These are phyloP conservation scores for Aix galericulata DNA, from an alignment of 2,113 vertebrate species.

Conservation along the genomic window DNA sequence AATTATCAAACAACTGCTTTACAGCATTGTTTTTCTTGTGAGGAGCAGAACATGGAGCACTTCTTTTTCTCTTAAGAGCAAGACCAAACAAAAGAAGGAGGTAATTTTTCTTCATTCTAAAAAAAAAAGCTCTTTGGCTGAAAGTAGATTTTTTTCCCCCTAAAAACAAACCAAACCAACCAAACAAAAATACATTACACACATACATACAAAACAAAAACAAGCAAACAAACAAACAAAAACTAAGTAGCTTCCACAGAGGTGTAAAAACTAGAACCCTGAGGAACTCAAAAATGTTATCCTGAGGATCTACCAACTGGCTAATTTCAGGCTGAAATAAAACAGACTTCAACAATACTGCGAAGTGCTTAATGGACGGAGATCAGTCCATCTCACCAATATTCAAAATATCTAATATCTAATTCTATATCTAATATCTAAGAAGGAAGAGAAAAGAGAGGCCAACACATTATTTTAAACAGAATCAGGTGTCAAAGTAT, in stretches of 20 bases:
- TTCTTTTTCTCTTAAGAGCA: neutral
- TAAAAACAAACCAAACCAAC: neutral
- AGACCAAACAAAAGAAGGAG: neutral
- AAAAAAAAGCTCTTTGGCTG: neutral
- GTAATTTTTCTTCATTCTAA: neutral
- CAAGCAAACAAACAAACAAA: neutral
- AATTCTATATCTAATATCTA: neutral
- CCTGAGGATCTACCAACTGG: accelerated
- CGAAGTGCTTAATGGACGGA: neutral
- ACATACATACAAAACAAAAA: too few relatives aligned
- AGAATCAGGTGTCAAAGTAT: neutral
- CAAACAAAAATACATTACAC: too few relatives aligned
- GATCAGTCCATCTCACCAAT: neutral
- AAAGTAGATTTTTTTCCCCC: neutral
- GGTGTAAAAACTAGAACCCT: neutral
- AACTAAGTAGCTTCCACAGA: neutral
- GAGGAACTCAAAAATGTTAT: neutral
- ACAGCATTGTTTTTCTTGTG: neutral
- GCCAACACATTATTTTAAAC: neutral
- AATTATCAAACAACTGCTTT: neutral
- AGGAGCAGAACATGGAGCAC: neutral
- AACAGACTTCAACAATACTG: neutral
- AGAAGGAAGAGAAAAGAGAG: neutral
- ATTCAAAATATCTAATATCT: neutral
- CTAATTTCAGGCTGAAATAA: neutral